Conservation (phyloP, 2,888 invertebrate species). For the Isotomurus palustris region DNA sequence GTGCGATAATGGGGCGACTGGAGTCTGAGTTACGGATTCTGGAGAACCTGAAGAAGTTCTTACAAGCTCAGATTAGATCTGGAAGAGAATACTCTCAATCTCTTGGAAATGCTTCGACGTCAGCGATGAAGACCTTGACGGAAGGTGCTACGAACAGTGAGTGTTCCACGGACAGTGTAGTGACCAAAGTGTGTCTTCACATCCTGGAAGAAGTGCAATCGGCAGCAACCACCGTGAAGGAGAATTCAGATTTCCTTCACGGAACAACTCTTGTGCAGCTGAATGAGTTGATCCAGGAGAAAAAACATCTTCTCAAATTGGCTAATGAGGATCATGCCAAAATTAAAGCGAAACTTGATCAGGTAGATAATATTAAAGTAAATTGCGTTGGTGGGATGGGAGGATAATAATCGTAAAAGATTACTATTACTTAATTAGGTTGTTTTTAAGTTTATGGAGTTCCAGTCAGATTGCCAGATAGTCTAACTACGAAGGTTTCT, state of each 20-base stretch:
- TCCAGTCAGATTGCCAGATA: too few relatives aligned
- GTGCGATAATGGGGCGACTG: conserved; percentile 81
- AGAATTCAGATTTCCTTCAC: conserved; percentile 81
- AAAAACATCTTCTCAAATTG: conserved; percentile 75
- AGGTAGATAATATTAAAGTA: conserved; percentile 24
- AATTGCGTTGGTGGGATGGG: neutral
- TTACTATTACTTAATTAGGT: too few relatives aligned
- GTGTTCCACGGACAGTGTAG: conserved; percentile 33
- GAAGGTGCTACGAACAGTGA: conserved; percentile 49
- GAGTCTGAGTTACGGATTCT: conserved; percentile 87
- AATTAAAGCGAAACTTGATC: conserved; percentile 52
- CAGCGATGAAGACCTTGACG: conserved; percentile 80
- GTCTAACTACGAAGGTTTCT: too few relatives aligned
- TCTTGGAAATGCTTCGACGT: conserved; percentile 71
- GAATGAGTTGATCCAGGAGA: conserved; percentile 74
- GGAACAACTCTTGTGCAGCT: conserved; percentile 76
- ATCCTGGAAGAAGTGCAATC: conserved; percentile 84
- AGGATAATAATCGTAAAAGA: neutral
- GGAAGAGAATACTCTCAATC: conserved; percentile 87
- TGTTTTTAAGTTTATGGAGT: neutral
- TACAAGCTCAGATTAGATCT: conserved; percentile 57
- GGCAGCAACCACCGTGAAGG: conserved; percentile 72
- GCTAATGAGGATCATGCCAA: conserved; percentile 86
- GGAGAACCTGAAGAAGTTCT: conserved; percentile 65
- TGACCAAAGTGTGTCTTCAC: conserved; percentile 41